Evolutionary conservation across 2,888 invertebrate species (phyloP), one percentile per base, ranked within the genome.

Genomic region (Hydriomena furcata): DNA sequence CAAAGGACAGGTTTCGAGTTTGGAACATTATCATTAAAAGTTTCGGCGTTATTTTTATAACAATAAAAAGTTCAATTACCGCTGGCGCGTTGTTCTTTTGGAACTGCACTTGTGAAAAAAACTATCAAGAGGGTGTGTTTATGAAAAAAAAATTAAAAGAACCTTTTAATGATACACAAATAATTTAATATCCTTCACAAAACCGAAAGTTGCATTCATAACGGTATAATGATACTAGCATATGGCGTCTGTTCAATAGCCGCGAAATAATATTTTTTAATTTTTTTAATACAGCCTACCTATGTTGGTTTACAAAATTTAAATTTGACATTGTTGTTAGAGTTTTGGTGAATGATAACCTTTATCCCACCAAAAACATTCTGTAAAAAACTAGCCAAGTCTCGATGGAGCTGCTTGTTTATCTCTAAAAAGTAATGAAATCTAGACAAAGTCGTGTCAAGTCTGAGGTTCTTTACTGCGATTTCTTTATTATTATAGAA

Each of bases 181-280:
- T 78, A 77, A 84, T 81, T 81, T 71, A 78, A 79, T 80, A 81
- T 80, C 66, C 68, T 71, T 66, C 53, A 68, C 68, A 73, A 78
- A 78, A 78, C 68, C 62, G 68, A 74, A 79, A 68, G 68, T 66
- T 66, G 63, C 60, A 73, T 81, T 81, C 73, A 77, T 60, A 54
- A 52, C 58, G 44, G 63, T 58, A 75, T 80, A 83, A 85, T 79
- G 66, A 74, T 66, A 66, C 58, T 53, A 59, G 70, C 86, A 85
- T 83, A 82, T 86, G 84, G 77, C 51, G 61, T 63, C 65, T 68
- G 71, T 74, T 71, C 71, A 78, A 77, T 75, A 68, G 71, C 36
- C 60, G 66, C 53, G 65, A 66, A 61, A 67, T 70, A 66, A 71
- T 75, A 68, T 63, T 66, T n/a, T n/a, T n/a, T n/a, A n/a, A n/a